Evolutionary conservation across 2,888 invertebrate species (phyloP).

Genomic region (Eumacrocentrus americanus): DNA sequence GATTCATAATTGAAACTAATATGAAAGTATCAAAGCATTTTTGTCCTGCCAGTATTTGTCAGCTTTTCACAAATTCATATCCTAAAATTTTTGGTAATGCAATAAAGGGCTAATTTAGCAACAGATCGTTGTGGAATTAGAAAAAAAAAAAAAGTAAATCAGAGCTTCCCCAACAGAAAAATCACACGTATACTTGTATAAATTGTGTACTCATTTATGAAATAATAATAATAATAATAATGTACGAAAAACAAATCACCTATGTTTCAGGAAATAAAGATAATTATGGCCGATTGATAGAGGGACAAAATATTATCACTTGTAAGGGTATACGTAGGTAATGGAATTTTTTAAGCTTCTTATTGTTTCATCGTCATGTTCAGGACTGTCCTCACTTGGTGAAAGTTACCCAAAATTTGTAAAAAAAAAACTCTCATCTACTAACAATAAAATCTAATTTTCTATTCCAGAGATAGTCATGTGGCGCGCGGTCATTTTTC

Average conservation of each 20-base stretch:
- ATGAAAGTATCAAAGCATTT: neutral
- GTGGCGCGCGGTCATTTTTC: neutral
- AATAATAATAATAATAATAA: constrained; percentile 22
- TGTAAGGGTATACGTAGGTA: constrained; percentile 51
- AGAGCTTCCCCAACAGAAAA: neutral
- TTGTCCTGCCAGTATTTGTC: neutral
- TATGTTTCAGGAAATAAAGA: constrained; percentile 59
- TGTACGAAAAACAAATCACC: constrained; percentile 40
- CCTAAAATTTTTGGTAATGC: constrained; percentile 8
- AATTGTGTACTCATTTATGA: neutral
- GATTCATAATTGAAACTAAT: too few species aligned
- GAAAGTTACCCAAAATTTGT: neutral
- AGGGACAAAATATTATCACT: constrained; percentile 50
- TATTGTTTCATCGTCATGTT: constrained; percentile 35
- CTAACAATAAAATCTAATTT: neutral
- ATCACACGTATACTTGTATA: constrained; percentile 3
- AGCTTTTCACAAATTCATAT: too few species aligned
- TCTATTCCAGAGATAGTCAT: neutral
- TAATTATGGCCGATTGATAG: constrained; percentile 55
- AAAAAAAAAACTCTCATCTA: neutral
- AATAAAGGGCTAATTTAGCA: neutral
- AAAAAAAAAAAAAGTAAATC: constrained; percentile 3
- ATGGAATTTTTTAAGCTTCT: constrained; percentile 38
- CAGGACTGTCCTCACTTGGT: constrained; percentile 21
- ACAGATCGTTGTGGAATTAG: constrained; percentile 10